A percentile compares a stretch with the other conserved stretches of the same genome.
Evolutionary conservation across 2,888 invertebrate species (phyloP).

Genomic region (Tenthredo distinguenda): DNA sequence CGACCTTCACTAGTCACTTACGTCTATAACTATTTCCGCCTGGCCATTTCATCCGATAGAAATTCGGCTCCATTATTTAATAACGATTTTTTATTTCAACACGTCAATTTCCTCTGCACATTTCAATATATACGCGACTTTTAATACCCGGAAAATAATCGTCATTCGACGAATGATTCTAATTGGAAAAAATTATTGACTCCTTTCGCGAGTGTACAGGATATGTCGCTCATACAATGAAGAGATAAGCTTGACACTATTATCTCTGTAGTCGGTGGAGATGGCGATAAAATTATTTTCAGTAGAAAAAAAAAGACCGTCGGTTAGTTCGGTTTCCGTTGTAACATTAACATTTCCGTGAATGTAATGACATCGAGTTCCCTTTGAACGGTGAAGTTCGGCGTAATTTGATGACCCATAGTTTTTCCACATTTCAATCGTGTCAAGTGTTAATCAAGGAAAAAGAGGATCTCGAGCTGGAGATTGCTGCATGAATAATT

Average conservation of each 20-base stretch:
- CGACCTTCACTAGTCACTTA: constrained; percentile 4
- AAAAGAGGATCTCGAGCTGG: not conserved
- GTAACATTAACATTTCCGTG: not conserved
- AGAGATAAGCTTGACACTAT: not conserved
- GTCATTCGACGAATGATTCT: not conserved
- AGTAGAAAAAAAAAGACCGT: not conserved
- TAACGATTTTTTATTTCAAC: not conserved
- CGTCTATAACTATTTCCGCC: not conserved
- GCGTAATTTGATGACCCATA: not conserved
- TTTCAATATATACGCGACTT: too few relatives aligned
- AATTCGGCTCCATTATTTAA: not conserved
- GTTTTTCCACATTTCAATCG: not conserved
- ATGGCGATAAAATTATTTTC: not conserved
- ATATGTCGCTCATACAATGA: not conserved
- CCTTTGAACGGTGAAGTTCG: not conserved
- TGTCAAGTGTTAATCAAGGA: not conserved
- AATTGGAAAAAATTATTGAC: not conserved
- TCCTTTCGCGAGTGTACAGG: not conserved
- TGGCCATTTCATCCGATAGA: constrained; percentile 9
- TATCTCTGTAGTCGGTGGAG: not conserved
- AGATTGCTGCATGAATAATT: not conserved
- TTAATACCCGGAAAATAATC: not conserved
- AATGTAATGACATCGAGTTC: not conserved
- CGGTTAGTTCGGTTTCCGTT: not conserved
- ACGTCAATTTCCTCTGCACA: not conserved